These are phyloP conservation scores for Aphaenogaster floridana DNA, from an alignment of 1,140 invertebrate genomes.

Conservation along the genomic window DNA sequence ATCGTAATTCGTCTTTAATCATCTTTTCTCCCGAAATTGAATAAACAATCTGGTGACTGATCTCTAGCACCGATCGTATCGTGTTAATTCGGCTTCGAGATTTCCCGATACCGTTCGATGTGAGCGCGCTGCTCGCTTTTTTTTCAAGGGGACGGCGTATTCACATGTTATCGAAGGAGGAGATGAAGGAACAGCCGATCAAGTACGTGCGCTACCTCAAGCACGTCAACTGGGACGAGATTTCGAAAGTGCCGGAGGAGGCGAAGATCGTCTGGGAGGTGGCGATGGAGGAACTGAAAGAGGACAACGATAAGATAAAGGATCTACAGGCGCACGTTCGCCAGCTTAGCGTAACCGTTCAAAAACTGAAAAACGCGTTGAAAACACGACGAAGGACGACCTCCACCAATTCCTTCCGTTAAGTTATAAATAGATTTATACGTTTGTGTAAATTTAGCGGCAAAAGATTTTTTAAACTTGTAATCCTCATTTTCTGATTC, in stretches of 20 bases:
- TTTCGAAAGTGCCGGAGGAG: constrained; percentile 36
- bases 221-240: constrained; percentile 44
- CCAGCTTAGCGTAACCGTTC: neutral
- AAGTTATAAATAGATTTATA: neutral
- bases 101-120: neutral
- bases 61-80: neutral
- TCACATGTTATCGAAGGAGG: constrained; percentile 27
- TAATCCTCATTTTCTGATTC: neutral
- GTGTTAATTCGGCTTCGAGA: neutral
- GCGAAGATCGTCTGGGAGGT: constrained; percentile 42
- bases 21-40: neutral
- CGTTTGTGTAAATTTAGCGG: neutral
- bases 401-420: neutral
- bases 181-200: constrained; percentile 33
- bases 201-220: constrained; percentile 53
- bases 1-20: neutral
- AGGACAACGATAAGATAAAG: constrained; percentile 27
- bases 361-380: neutral
- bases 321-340: neutral
- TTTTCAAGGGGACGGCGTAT: constrained; percentile 12
- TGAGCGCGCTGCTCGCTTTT: neutral
- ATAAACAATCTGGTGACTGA: constrained; percentile 2
- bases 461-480: neutral
- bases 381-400: neutral
- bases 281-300: constrained; percentile 22